These are phyloP conservation scores for Euura lappo DNA, from an alignment of 1,140 invertebrate species.

Conservation along the genomic window DNA sequence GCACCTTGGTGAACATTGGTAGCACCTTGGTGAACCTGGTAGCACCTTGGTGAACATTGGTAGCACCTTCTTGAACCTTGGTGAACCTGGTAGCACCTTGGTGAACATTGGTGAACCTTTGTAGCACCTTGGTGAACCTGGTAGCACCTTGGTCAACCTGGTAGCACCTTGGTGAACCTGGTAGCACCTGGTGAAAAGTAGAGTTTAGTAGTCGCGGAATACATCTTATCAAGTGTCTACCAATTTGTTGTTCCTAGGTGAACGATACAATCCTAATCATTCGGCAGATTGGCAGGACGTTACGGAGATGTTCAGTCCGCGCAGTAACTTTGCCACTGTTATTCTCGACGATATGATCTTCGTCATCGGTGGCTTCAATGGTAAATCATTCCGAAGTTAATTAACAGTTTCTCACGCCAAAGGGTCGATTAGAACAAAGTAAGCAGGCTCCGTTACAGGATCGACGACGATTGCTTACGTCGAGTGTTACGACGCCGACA, in stretches of 20 bases:
- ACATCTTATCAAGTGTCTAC: neutral
- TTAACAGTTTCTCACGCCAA: neutral
- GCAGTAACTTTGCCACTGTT: constrained; percentile 85
- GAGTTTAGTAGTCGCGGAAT: too few species aligned
- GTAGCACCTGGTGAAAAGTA: too few species aligned
- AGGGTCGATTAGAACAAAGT: neutral
- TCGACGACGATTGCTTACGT: constrained; percentile 71
- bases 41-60: neutral
- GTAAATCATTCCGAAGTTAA: constrained; percentile 51
- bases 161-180: too few species aligned
- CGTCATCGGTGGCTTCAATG: constrained; percentile 84
- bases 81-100: too few species aligned
- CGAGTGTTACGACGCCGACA: constrained; percentile 74
- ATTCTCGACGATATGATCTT: constrained; percentile 83
- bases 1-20: neutral
- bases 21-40: neutral
- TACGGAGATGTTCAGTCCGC: constrained; percentile 81
- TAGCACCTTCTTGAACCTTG: too few species aligned
- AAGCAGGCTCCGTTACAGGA: constrained; percentile 28
- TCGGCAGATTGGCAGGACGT: constrained; percentile 68
- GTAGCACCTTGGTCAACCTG: too few species aligned
- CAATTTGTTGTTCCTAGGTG: constrained; percentile 54
- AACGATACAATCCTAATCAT: constrained; percentile 72
- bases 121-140: too few species aligned
- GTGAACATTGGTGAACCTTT: too few species aligned